Evolutionary conservation across 2,888 invertebrate genomes (phyloP), one percentile per base, ranked within the genome.

Genomic region (Nephrotoma appendiculata): DNA sequence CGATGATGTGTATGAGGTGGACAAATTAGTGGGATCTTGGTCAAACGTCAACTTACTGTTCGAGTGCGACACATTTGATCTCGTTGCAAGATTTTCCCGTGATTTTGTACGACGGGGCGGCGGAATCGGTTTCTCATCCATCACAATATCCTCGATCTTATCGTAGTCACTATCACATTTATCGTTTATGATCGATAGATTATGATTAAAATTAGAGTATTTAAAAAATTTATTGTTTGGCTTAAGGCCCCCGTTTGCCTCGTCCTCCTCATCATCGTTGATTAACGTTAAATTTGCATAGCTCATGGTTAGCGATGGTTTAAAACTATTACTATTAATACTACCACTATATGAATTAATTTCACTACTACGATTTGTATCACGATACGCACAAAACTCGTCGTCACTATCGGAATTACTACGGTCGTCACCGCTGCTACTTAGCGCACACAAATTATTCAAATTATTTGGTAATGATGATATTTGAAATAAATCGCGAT

Each of bases 391-490:
- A 15, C 41, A 84, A 84, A 84, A 84, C 11, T 84, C 43, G 43
- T 84, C 84, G 84, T 84, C 84, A 84, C 84, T 84, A 42, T 45
- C 83, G 41, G 45, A 41, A 86, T 44, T 41, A 83, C 11, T 41
- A 0, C 4, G n/a, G 15, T 84, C 15, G 43, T 84, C 84, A 42
- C 15, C 84, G 7, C 84, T 42, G 5, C 42, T 43, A 92, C 92
- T 84, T 19, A 88, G 92, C 93, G 93, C 41, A 84, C 43, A 42
- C 12, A 84, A 42, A 89, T 95, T 92, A 92, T 95, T 94, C 88
- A 95, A 92, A 90, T 95, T 94, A 89, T 94, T 94, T 89, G 95
- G 95, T 87, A 95, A 93, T 89, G 94, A 94, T 84, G 93, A 91
- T 89, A 91, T 93, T 71, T 71, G 71, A 31, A 71, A 71, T 71